Conservation (phyloP, 1,140 invertebrate species). For the Ladona fulva region DNA sequence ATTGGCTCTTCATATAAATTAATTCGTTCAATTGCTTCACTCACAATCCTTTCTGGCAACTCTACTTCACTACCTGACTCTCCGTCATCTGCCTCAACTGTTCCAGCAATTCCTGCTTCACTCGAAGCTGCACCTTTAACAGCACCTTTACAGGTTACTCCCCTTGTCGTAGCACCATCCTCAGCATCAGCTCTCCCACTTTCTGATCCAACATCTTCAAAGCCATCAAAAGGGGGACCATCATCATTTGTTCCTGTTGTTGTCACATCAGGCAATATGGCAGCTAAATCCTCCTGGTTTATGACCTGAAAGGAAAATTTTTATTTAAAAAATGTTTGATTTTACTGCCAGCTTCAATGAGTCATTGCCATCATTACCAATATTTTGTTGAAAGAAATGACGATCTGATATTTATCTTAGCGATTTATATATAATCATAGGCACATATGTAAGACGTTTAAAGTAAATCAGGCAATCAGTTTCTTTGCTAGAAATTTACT, state of each 20-base stretch:
- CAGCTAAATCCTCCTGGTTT: conserved; percentile 56
- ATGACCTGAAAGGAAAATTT: conserved; percentile 43
- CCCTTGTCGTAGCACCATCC: background rate
- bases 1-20: conserved; percentile 32
- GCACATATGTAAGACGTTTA: too few relatives aligned
- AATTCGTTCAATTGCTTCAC: conserved; percentile 48
- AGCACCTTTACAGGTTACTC: background rate
- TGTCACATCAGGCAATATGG: conserved; percentile 49
- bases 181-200: conserved; percentile 26
- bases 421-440: too few relatives aligned
- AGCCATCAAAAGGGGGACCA: conserved; percentile 43
- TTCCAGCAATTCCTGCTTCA: background rate
- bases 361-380: too few relatives aligned
- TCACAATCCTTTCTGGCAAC: conserved; percentile 51
- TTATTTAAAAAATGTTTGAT: too few relatives aligned
- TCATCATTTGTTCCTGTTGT: conserved; percentile 40
- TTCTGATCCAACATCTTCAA: conserved; percentile 37
- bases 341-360: too few relatives aligned
- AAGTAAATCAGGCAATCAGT: too few relatives aligned
- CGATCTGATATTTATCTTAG: too few relatives aligned
- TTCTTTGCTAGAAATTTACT: too few relatives aligned
- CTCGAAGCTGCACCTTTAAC: background rate
- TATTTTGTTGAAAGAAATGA: too few relatives aligned
- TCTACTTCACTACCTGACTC: conserved; percentile 59
- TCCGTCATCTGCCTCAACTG: background rate